phyloP scores from a whole-genome alignment of 2,113 vertebrate species.

The Cebidichthys violaceus region DNA sequence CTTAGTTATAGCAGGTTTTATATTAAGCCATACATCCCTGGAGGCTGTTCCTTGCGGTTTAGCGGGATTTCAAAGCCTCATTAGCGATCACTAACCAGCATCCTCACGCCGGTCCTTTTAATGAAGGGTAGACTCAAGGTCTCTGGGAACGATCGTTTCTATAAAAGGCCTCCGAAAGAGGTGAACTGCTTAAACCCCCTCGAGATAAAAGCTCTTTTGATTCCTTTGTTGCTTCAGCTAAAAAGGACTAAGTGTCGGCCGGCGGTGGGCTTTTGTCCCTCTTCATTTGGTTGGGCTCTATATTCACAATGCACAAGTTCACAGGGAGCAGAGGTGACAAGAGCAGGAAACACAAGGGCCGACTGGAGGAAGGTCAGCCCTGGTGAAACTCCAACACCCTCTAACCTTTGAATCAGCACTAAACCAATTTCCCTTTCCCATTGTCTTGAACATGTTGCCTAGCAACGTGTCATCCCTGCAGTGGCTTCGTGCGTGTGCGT shows the following conservation, averaged over 20 bases:
- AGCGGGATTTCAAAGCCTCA: constrained; percentile 35
- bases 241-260: constrained; percentile 56
- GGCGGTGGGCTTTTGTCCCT: constrained; percentile 34
- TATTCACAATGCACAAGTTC: constrained; percentile 44
- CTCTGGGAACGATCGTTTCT: constrained; percentile 31
- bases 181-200: constrained; percentile 39
- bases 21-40: constrained; percentile 10
- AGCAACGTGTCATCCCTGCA: constrained; percentile 75
- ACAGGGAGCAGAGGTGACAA: constrained; percentile 27
- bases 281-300: constrained; percentile 31
- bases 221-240: constrained; percentile 50
- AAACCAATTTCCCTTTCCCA: constrained; percentile 65
- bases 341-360: constrained; percentile 7
- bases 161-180: constrained; percentile 40
- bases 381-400: constrained; percentile 48
- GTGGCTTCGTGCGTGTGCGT: constrained; percentile 18
- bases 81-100: constrained; percentile 30
- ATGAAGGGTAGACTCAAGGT: constrained; percentile 44
- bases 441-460: constrained; percentile 72
- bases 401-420: constrained; percentile 70
- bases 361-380: constrained; percentile 35
- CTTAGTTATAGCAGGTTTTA: constrained; percentile 5
- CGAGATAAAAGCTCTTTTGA: constrained; percentile 57
- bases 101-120: constrained; percentile 8
- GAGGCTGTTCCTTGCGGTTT: constrained; percentile 2